phyloP scores from a whole-genome alignment of 2,888 invertebrate species.

The Acrocera orbiculus region DNA sequence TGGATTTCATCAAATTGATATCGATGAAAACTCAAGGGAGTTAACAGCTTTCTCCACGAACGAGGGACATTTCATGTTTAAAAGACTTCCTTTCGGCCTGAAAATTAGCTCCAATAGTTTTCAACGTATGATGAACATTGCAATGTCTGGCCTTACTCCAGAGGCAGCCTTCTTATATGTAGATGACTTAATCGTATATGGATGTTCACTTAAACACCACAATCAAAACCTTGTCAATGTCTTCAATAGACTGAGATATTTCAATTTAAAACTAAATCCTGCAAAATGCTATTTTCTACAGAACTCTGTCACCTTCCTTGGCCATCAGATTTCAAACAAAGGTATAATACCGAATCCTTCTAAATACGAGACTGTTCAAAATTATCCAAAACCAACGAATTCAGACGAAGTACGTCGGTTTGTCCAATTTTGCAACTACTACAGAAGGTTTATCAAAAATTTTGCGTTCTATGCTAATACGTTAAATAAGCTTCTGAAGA shows the following conservation, averaged over 20 bases:
- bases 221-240: conserved; percentile 7
- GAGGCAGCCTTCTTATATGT: conserved; percentile 13
- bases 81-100: conserved; percentile 13
- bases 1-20: conserved; percentile 6
- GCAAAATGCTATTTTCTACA: conserved; percentile 11
- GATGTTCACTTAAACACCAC: conserved; percentile 10
- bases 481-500: too few species aligned
- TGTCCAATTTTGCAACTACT: too few species aligned
- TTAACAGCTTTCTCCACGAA: conserved; percentile 5
- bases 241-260: conserved; percentile 1
- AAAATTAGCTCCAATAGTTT: conserved; percentile 14
- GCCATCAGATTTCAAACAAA: conserved; percentile 9
- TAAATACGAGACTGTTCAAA: too few species aligned
- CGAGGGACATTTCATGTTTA: conserved; percentile 12
- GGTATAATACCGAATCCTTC: too few species aligned
- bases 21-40: conserved; percentile 3
- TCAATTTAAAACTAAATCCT: conserved; percentile 11
- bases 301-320: conserved; percentile 10
- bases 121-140: conserved; percentile 15
- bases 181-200: conserved; percentile 14
- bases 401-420: too few species aligned
- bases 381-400: too few species aligned
- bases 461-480: too few species aligned
- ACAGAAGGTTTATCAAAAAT: too few species aligned
- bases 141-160: conserved; percentile 12